Evolutionary conservation across 2,888 invertebrate species (phyloP).

Genomic region (Melolontha melolontha): DNA sequence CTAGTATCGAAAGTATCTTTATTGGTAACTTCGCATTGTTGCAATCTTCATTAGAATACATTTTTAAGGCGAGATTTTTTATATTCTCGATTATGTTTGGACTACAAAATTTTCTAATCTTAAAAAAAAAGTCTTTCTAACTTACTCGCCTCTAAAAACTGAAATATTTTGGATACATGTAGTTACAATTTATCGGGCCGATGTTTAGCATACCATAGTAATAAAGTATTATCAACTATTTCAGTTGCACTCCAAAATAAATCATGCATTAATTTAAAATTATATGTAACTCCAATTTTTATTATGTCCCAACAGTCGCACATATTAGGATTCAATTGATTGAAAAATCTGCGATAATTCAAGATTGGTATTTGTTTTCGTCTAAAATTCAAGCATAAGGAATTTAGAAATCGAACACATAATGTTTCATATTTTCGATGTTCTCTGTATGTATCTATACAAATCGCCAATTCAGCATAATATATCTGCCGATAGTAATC

Average conservation of each 20-base stretch:
- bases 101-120: not conserved
- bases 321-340: not conserved
- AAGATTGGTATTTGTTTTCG: not conserved
- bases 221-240: not conserved
- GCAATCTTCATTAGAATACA: not conserved
- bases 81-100: not conserved
- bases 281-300: not conserved
- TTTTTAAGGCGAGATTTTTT: not conserved
- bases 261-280: conserved; percentile 3
- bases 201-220: conserved; percentile 17
- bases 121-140: not conserved
- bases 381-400: not conserved
- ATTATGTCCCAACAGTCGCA: not conserved
- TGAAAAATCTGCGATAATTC: conserved; percentile 14
- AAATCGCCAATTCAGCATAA: conserved; percentile 12
- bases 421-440: conserved; percentile 3
- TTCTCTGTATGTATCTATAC: conserved; percentile 4
- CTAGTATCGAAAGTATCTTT: not conserved
- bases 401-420: not conserved
- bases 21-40: not conserved
- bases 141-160: not conserved
- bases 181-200: conserved; percentile 7
- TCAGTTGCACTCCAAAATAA: conserved; percentile 6
- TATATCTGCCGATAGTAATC: conserved; percentile 1
- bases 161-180: not conserved